Evolutionary conservation across 2,797 vertebrate genomes (phyloP).

Genomic region (Sparus aurata): DNA sequence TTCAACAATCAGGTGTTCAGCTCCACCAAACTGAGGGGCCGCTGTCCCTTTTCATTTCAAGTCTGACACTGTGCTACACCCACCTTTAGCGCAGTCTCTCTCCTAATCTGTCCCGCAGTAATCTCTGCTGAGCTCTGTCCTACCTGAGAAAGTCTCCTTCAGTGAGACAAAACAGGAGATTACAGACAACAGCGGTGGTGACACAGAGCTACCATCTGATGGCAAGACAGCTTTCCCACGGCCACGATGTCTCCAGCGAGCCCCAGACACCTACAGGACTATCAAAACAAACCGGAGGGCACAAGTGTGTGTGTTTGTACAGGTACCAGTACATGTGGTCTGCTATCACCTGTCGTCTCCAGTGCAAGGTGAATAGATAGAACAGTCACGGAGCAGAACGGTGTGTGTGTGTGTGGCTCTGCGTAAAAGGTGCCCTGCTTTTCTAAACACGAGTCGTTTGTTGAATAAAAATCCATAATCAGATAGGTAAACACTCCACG

Average conservation of each 20-base stretch:
- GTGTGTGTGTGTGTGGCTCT: background rate
- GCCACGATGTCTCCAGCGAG: constrained; percentile 75
- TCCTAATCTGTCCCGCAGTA: constrained; percentile 46
- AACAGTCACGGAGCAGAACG: constrained; percentile 12
- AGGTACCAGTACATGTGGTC: constrained; percentile 30
- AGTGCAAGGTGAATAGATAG: constrained; percentile 44
- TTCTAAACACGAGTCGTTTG: constrained; percentile 55
- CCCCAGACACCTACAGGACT: constrained; percentile 67
- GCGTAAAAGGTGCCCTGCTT: constrained; percentile 45
- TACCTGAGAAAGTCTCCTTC: constrained; percentile 72
- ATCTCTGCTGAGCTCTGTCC: constrained; percentile 53
- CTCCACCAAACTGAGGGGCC: background rate
- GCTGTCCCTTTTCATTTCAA: constrained; percentile 4
- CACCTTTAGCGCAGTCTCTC: constrained; percentile 13
- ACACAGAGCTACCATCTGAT: constrained; percentile 74
- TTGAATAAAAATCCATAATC: constrained; percentile 61
- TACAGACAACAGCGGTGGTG: constrained; percentile 68
- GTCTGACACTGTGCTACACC: background rate
- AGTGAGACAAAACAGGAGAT: constrained; percentile 86
- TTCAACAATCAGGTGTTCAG: background rate
- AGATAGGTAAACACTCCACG: constrained; percentile 69
- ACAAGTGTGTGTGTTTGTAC: constrained; percentile 44
- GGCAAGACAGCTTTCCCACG: constrained; percentile 79
- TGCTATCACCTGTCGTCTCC: constrained; percentile 60
- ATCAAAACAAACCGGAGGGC: constrained; percentile 77